Evolutionary conservation across 2,888 invertebrate genomes (phyloP), one percentile per base, ranked within the genome.

Genomic region (Drymonia ruficornis): DNA sequence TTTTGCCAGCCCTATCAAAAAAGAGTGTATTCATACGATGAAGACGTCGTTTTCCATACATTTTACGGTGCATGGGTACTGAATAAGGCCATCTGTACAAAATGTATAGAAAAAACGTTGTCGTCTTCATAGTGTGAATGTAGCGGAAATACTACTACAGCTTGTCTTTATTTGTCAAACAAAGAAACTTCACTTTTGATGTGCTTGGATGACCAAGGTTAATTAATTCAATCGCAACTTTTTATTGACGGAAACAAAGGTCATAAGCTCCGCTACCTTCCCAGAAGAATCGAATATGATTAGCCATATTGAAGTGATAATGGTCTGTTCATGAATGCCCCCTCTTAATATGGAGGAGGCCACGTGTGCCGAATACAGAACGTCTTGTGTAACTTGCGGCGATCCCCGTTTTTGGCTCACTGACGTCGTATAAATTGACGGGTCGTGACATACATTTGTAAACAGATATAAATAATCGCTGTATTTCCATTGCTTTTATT

Each of bases 221-320:
- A 65, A 61, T 19, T 16, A 16, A 40, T 40, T 16, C 16, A 15
- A 40, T 13, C 13, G n/a, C 6, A 0, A 11, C 13, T 40, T 40
- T 40, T 40, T 55, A 60, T 45, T 40, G 56, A 62, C 53, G 65
- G 65, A 70, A 61, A 65, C 64, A 61, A 53, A 70, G 61, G 68
- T 70, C 69, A 68, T 69, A 66, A 61, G 55, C 53, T 59, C 53
- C 42, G 55, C 56, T 49, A 13, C 19, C 11, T 13, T 52, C 60
- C 61, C 59, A 56, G 50, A 52, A 63, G 58, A 57, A 66, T 59
- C 60, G 55, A 60, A 63, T 63, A 67, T 58, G 49, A 50, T 52
- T 53, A 49, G 49, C 78, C 76, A 70, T 74, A 76, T 63, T 57
- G 49, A 49, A 64, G 69, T 76, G 72, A 58, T 76, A 76, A 78